These are phyloP conservation scores for Pseudolycoriella hygida DNA, from an alignment of 2,888 invertebrate species.

Conservation along the genomic window DNA sequence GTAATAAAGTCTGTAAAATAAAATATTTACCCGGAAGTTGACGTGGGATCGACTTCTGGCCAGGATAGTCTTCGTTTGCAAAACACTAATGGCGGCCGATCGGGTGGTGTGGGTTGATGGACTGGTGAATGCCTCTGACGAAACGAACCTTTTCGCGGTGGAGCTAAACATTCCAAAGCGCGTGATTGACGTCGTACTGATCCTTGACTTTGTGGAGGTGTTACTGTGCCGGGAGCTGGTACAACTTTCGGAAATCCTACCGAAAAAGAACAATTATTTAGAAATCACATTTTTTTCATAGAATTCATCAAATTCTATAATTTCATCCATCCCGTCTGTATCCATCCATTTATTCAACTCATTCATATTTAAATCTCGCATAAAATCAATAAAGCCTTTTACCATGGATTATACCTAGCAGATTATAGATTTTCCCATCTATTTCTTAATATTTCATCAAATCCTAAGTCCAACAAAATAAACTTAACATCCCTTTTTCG, in stretches of 20 bases:
- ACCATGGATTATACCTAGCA: no score
- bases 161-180: slow-evolving; percentile 45
- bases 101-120: slow-evolving; percentile 35
- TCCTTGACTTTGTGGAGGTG: slow-evolving; percentile 18
- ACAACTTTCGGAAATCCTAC: slow-evolving; percentile 54
- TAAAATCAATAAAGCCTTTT: no score
- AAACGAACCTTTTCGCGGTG: slow-evolving; percentile 38
- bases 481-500: no score
- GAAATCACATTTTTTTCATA: no score
- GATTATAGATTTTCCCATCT: no score
- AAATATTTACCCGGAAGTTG: slow-evolving; percentile 57
- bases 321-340: no score
- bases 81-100: slow-evolving; percentile 53
- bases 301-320: background rate
- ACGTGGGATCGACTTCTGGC: slow-evolving; percentile 72
- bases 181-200: slow-evolving; percentile 31
- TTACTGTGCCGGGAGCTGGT: slow-evolving; percentile 46
- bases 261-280: no score
- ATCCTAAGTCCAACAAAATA: no score
- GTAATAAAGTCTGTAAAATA: no score
- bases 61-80: slow-evolving; percentile 62
- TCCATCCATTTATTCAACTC: no score
- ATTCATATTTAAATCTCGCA: no score
- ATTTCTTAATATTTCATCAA: no score
- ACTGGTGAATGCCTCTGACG: slow-evolving; percentile 28